Conservation (phyloP, 2,113 vertebrate genomes). For the Helogale parvula region DNA sequence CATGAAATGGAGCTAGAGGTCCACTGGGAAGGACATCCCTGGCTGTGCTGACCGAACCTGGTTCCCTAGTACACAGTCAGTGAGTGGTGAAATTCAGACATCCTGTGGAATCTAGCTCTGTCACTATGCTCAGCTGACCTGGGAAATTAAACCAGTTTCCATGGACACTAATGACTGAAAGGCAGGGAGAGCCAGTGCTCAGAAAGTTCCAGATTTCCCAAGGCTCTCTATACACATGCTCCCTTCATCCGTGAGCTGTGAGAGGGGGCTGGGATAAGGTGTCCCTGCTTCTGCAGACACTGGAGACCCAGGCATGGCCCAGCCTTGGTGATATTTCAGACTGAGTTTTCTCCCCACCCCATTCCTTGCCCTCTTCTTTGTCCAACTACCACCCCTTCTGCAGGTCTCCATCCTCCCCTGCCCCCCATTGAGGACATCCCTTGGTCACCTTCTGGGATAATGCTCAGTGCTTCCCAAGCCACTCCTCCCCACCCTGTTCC, state of each 20-base stretch:
- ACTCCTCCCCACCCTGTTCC: not conserved
- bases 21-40: not conserved
- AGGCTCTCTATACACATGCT: not conserved
- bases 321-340: not conserved
- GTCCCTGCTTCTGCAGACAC: not conserved
- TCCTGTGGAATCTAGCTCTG: not conserved
- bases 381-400: not conserved
- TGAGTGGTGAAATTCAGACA: not conserved
- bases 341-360: not conserved
- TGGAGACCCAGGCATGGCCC: not conserved
- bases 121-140: not conserved
- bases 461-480: not conserved
- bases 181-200: not conserved
- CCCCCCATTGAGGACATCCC: no score
- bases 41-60: not conserved
- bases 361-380: not conserved
- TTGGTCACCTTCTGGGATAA: not conserved
- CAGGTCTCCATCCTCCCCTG: no score
- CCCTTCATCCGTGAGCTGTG: not conserved
- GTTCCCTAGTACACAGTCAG: not conserved
- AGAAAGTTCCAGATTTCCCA: not conserved
- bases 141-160: constrained; percentile 11
- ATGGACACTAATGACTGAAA: not conserved
- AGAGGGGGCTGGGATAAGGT: not conserved
- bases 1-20: not conserved